Base-by-base conservation (phyloP, 1,140 invertebrate genomes). In the Drosophila ercepeae region DNA sequence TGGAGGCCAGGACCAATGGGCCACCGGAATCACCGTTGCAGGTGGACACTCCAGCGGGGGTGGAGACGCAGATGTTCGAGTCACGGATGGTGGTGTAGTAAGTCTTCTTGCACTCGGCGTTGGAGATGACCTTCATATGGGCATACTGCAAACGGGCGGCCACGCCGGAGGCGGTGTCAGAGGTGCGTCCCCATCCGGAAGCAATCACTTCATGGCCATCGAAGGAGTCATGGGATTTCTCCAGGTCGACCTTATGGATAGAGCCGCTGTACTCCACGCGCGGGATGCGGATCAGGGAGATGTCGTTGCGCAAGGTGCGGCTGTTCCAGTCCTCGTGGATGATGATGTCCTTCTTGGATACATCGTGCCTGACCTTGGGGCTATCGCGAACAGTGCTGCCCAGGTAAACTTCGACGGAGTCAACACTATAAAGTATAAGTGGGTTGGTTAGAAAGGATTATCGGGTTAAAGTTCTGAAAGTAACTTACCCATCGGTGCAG, bases 1-100 rank as follows among this genome's bases (percentile, higher is more conserved):
- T 14, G 16, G 45, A 19, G 3, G 36, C 58, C 21, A 84, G 67
- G 0, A 91, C 90, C 51, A 93, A 88, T 54, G 92, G 92, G 60
- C 92, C 92, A 67, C 92, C 92, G 49, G 92, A 92, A 64, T 93
- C 92, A 4, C 92, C 92, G 44, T 77, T 78, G 78, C 89, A 91
- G 41, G 83, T 91, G 48, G 89, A 91, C 1, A 78, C 71, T 39
- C 61, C 51, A 13, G 53, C 21, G 9, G 79, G 5, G 4, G 89
- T 90, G 39, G 54, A 34, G 3, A 88, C 72, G 34, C 89, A 91
- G 42, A 91, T 74, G 70, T 88, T 91, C 16, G 76, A 57, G 25
- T 49, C 25, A 1, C 60, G 73, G 32, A 90, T 71, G 51, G 60
- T 68, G 1, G 46, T 11, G 13, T 9, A 44, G 25, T 70, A 90